Conservation (phyloP, 2,797 vertebrate species). For the Varecia variegata region DNA sequence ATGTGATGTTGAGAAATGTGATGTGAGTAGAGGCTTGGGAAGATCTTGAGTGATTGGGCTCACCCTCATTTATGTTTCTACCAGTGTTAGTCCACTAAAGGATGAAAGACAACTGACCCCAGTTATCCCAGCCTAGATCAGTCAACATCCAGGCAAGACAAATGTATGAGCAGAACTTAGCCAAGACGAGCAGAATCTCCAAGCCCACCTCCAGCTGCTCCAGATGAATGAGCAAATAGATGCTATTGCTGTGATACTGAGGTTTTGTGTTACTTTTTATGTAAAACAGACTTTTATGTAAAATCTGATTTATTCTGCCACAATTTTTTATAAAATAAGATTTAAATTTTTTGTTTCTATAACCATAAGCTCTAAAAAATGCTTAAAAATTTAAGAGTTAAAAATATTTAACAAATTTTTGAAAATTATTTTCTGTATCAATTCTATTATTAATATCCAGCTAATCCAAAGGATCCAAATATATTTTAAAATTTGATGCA, state of each 20-base stretch:
- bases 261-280: neutral
- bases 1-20: neutral
- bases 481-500: neutral
- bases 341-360: neutral
- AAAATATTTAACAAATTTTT: neutral
- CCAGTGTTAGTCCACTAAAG: neutral
- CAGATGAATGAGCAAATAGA: neutral
- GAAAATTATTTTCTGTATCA: neutral
- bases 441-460: neutral
- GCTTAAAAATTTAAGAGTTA: neutral
- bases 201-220: neutral
- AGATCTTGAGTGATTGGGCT: neutral
- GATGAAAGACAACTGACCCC: neutral
- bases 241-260: neutral
- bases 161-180: neutral
- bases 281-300: neutral
- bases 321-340: neutral
- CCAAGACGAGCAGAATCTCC: neutral
- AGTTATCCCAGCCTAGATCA: neutral
- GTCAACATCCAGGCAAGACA: neutral
- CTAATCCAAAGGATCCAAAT: neutral
- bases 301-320: neutral
- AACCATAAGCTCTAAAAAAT: neutral
- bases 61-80: neutral
- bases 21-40: neutral